Base-by-base conservation (phyloP, 2,113 vertebrate species). In the Rhynchopsitta pachyrhyncha region DNA sequence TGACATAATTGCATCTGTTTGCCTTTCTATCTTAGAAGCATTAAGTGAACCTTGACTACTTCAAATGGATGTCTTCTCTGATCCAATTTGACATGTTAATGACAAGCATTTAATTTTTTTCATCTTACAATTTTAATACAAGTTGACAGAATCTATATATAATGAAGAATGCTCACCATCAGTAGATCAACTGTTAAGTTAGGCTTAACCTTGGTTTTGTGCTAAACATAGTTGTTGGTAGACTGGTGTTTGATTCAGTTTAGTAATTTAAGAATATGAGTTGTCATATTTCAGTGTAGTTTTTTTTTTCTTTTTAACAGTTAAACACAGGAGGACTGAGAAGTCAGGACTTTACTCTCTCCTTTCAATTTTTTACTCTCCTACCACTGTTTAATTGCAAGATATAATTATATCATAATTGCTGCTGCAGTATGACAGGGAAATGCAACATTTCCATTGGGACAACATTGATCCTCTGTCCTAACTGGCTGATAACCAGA, bases 31-130 rank as follows among this genome's bases (percentile, higher is more conserved):
- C 74, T 87, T 66, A 73, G 57, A 88, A 90, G 66, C 82, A 80
- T n/a, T 77, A 74, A 92, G 68, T 42, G 44, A 97, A 88, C 91
- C 63, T 85, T 93, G 86, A 59, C 47, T 93, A 64, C 53, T 91
- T 90, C 77, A 90, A 62, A 90, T 47, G 73, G 86, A 78, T 84
- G 35, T 79, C 57, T 94, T 78, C 57, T 81, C 35, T 93, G 88
- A 97, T 95, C 74, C 85, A 82, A 80, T 92, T 42, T 93, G 94
- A 96, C 89, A 64, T 46, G 55, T 62, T 95, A 95, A 94, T 95
- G 93, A 93, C 80, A 95, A 70, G 60, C 81, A 81, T 93, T 97
- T 93, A 59, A 73, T 60, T 71, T 92, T 85, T 92, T 94, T 73
- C 33, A 19, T 82, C 63, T 92, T 80, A 49, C 49, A 84, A 12